phyloP scores from a whole-genome alignment of 1,140 invertebrate species.

The Cepaea nemoralis region DNA sequence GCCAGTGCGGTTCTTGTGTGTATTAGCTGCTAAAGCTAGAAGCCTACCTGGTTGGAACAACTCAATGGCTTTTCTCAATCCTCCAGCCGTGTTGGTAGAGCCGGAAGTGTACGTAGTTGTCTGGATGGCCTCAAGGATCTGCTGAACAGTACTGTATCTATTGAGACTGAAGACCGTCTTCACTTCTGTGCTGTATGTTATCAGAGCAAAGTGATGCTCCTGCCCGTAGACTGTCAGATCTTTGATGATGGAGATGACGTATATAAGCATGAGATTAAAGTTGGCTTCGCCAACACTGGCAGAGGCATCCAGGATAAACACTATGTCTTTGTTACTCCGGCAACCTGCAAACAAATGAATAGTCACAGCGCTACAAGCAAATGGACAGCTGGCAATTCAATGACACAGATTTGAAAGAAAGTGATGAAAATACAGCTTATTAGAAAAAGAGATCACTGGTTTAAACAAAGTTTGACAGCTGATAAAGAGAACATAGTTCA shows the following conservation, averaged over 20 bases:
- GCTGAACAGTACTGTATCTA: slow-evolving; percentile 47
- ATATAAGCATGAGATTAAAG: slow-evolving; percentile 57
- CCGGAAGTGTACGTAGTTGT: slow-evolving; percentile 58
- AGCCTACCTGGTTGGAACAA: slow-evolving; percentile 32
- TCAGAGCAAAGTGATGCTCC: slow-evolving; percentile 57
- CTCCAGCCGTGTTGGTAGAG: slow-evolving; percentile 65
- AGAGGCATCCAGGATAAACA: slow-evolving; percentile 63
- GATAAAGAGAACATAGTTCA: too few relatives aligned
- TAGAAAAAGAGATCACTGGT: too few relatives aligned
- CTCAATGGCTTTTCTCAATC: slow-evolving; percentile 51
- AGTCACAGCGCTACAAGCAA: too few relatives aligned
- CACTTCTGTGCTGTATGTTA: slow-evolving; percentile 59
- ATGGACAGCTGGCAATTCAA: too few relatives aligned
- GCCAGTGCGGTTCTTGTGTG: too few relatives aligned
- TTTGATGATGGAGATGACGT: slow-evolving; percentile 52
- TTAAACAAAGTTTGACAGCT: too few relatives aligned
- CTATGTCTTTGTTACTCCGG: slow-evolving; percentile 57
- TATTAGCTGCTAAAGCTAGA: too few relatives aligned
- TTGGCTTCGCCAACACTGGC: slow-evolving; percentile 60
- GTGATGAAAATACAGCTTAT: too few relatives aligned
- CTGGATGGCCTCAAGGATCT: slow-evolving; percentile 60
- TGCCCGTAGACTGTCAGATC: slow-evolving; percentile 47
- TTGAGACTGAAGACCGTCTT: slow-evolving; percentile 59
- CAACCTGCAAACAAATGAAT: slow-evolving; percentile 64
- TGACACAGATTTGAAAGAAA: too few relatives aligned